These are phyloP conservation scores for Schizaphis graminum DNA, from an alignment of 2,888 invertebrate species.

Conservation along the genomic window DNA sequence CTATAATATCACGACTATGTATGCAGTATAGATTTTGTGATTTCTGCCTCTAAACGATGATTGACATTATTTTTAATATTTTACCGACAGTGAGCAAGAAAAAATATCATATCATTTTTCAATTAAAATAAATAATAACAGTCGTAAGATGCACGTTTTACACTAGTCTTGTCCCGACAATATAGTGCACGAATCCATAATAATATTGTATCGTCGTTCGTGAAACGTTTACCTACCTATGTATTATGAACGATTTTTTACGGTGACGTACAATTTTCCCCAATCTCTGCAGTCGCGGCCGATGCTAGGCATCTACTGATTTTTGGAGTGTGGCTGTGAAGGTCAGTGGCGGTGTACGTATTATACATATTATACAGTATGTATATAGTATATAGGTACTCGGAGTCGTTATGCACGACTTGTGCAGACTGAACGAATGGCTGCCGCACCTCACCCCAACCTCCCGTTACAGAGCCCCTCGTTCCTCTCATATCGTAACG, in stretches of 20 bases:
- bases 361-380: neutral
- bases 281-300: neutral
- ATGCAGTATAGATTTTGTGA: neutral
- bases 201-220: neutral
- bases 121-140: neutral
- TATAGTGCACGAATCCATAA: neutral
- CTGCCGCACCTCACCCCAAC: neutral
- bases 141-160: neutral
- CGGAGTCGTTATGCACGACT: conserved; percentile 44
- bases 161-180: neutral
- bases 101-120: neutral
- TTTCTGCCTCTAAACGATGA: neutral
- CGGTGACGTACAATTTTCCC: neutral
- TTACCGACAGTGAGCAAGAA: neutral
- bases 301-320: neutral
- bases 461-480: neutral
- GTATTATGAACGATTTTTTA: neutral
- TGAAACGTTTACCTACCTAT: neutral
- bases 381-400: neutral
- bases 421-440: conserved; percentile 29
- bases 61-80: neutral
- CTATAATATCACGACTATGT: neutral
- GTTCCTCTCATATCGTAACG: neutral
- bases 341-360: conserved; percentile 25
- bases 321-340: conserved; percentile 23